phyloP scores from a whole-genome alignment of 2,113 vertebrate genomes.

The Pedetes capensis region DNA sequence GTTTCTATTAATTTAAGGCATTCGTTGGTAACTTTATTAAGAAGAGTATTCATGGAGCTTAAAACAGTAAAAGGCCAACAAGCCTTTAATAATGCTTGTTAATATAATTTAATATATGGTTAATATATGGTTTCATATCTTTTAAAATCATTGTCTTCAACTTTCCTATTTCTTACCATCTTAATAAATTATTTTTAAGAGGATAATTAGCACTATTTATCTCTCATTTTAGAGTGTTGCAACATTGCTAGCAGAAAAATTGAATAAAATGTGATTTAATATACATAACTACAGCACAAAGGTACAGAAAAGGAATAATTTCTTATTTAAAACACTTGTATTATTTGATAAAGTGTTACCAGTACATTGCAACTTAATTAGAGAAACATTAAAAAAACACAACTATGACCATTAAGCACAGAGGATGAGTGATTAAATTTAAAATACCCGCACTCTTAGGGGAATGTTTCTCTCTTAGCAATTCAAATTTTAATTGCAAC shows the following conservation, averaged over 20 bases:
- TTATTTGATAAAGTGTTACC: slow-evolving; percentile 13
- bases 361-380: neutral
- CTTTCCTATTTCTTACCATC: neutral
- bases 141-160: slow-evolving; percentile 41
- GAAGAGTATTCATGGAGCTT: neutral
- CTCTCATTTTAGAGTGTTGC: neutral
- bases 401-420: neutral
- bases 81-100: neutral
- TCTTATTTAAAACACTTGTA: neutral
- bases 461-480: slow-evolving; percentile 29
- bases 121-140: neutral
- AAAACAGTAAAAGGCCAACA: neutral
- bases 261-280: slow-evolving; percentile 39
- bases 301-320: slow-evolving; percentile 16
- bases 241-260: neutral
- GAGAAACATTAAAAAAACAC: slow-evolving; percentile 20
- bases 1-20: neutral
- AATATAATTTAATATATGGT: neutral
- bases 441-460: slow-evolving; percentile 30
- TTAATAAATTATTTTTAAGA: slow-evolving; percentile 40
- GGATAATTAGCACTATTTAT: neutral
- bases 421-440: slow-evolving; percentile 44
- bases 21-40: neutral
- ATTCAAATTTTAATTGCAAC: slow-evolving; percentile 37
- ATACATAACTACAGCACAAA: neutral